Evolutionary conservation across 2,113 vertebrate species (phyloP).

Genomic region (Plotosus lineatus): DNA sequence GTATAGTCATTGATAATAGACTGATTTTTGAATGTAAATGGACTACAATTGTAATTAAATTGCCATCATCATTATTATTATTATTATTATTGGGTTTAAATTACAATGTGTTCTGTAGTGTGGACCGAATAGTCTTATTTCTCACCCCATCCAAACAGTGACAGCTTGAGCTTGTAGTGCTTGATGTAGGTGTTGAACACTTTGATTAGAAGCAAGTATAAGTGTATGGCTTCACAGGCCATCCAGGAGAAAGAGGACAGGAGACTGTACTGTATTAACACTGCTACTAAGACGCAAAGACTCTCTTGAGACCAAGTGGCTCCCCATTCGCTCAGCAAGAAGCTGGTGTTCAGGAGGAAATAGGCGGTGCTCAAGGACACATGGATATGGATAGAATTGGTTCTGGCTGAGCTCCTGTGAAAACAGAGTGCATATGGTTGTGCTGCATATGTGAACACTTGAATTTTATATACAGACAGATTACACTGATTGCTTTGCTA

Average conservation of each 20-base stretch:
- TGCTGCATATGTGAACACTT: not conserved
- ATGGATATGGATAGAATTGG: slow-evolving; percentile 62
- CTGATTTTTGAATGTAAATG: not conserved
- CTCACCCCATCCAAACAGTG: slow-evolving; percentile 71
- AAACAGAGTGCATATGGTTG: not conserved
- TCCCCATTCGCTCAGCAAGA: slow-evolving; percentile 68
- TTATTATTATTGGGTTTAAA: not conserved
- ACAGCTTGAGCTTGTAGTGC: slow-evolving; percentile 66
- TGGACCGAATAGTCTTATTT: not conserved
- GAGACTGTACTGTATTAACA: slow-evolving; percentile 64
- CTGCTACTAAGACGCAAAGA: slow-evolving; percentile 63
- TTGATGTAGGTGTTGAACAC: slow-evolving; percentile 69
- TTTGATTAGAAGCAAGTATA: slow-evolving; percentile 67
- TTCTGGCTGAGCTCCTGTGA: slow-evolving; percentile 47
- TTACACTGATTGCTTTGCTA: not conserved
- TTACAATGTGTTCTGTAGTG: not conserved
- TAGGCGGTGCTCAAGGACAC: slow-evolving; percentile 65
- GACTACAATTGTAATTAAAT: not conserved
- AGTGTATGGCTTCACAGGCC: slow-evolving; percentile 70
- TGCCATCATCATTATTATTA: too few species aligned
- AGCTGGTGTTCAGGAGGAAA: slow-evolving; percentile 67
- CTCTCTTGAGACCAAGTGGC: slow-evolving; percentile 11
- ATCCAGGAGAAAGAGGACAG: slow-evolving; percentile 73
- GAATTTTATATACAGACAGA: not conserved
- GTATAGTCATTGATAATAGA: too few species aligned